Conservation (phyloP, 2,888 invertebrate species). For the Brachypterus glaber region DNA sequence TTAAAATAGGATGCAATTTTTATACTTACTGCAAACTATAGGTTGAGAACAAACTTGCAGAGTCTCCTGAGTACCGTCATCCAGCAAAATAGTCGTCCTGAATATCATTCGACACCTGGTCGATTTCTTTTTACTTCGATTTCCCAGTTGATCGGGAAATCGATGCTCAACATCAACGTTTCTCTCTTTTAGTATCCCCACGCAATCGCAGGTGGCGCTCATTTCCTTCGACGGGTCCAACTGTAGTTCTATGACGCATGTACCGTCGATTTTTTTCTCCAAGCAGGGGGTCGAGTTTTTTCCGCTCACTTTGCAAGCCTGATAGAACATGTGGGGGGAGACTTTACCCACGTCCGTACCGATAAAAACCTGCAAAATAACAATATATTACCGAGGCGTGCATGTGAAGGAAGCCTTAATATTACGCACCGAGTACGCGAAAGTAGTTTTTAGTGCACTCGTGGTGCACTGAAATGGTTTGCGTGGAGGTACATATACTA, state of each 20-base stretch:
- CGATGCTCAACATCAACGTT: conserved; percentile 93
- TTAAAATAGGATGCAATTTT: too few relatives aligned
- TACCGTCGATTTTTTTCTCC: conserved; percentile 88
- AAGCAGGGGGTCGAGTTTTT: conserved; percentile 91
- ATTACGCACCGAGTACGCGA: too few relatives aligned
- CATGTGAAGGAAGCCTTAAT: too few relatives aligned
- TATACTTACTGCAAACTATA: conserved; percentile 86
- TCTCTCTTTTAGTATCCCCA: conserved; percentile 91
- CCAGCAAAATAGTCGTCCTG: conserved; percentile 69
- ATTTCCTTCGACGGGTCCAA: conserved; percentile 84
- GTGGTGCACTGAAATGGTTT: too few relatives aligned
- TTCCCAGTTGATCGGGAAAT: conserved; percentile 70
- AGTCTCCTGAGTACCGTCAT: conserved; percentile 70
- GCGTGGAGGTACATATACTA: too few relatives aligned
- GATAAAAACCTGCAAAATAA: conserved; percentile 61
- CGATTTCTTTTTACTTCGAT: conserved; percentile 86
- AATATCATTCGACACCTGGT: conserved; percentile 93
- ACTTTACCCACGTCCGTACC: conserved; percentile 87
- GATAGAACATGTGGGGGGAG: conserved; percentile 94
- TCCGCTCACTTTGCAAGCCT: conserved; percentile 91
- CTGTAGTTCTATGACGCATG: conserved; percentile 85
- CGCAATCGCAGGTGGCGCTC: conserved; percentile 92
- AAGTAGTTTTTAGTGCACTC: too few relatives aligned
- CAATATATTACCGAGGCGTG: too few relatives aligned
- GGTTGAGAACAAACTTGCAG: conserved; percentile 83